phyloP scores from a whole-genome alignment of 2,888 invertebrate genomes.

The Thymelicus lineola region DNA sequence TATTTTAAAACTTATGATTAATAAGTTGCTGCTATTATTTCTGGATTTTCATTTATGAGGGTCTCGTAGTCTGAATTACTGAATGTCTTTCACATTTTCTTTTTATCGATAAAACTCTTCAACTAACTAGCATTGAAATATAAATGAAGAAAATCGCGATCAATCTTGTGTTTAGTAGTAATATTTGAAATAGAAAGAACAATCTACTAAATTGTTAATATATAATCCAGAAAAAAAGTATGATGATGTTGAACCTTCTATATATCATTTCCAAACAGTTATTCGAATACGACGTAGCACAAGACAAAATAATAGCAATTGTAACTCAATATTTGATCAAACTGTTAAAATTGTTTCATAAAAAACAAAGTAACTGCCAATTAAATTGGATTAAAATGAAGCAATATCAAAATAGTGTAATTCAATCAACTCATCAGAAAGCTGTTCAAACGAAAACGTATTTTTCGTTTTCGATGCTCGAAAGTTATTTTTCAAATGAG shows the following conservation, averaged over 20 bases:
- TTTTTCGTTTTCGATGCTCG: conserved; percentile 26
- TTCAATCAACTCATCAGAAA: conserved; percentile 31
- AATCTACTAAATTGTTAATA: too few relatives aligned
- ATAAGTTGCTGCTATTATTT: too few relatives aligned
- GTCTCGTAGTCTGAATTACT: too few relatives aligned
- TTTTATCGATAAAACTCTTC: too few relatives aligned
- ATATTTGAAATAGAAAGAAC: too few relatives aligned
- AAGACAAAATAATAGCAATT: neutral
- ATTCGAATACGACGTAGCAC: neutral
- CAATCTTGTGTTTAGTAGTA: too few relatives aligned
- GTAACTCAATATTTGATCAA: neutral
- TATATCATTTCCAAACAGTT: neutral
- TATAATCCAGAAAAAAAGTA: too few relatives aligned
- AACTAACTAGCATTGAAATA: too few relatives aligned
- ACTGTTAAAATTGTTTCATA: neutral
- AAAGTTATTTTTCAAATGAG: conserved; percentile 33
- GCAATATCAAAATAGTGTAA: conserved; percentile 11
- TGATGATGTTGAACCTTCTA: neutral
- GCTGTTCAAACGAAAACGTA: conserved; percentile 5
- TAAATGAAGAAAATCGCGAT: too few relatives aligned
- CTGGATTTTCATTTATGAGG: too few relatives aligned
- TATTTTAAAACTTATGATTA: too few relatives aligned
- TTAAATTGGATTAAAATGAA: neutral
- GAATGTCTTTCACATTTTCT: too few relatives aligned
- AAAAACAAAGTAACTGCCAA: neutral